Percentiles rank a stretch among this genome's conserved stretches.
Conservation (phyloP, 2,113 vertebrate species). For the Pygoscelis antarcticus region DNA sequence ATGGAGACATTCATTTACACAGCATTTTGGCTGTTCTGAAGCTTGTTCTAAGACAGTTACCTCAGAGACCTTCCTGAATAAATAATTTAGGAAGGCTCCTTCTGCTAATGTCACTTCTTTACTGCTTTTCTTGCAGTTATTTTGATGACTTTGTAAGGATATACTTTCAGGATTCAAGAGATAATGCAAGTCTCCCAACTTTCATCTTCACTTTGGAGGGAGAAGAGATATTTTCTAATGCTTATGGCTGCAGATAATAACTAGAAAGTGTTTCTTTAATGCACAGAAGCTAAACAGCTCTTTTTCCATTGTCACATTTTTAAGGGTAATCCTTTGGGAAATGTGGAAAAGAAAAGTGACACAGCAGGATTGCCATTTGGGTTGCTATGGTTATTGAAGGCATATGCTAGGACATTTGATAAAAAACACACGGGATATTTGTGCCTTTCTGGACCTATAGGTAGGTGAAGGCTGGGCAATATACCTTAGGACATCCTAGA, state of each 20-base stretch:
- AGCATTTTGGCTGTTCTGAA: background rate
- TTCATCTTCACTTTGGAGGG: constrained; percentile 2
- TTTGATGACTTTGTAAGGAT: background rate
- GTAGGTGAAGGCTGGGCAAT: background rate
- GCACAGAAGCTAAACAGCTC: background rate
- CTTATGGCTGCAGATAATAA: background rate
- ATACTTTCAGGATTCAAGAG: background rate
- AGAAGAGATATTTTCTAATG: background rate
- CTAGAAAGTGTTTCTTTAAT: background rate
- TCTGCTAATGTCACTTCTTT: background rate
- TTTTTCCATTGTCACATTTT: background rate
- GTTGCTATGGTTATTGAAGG: background rate
- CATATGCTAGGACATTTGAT: background rate
- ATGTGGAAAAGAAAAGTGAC: background rate
- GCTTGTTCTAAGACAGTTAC: background rate
- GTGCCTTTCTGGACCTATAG: background rate
- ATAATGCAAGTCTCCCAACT: background rate
- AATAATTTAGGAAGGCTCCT: background rate
- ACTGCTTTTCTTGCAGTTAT: background rate
- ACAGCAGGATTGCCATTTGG: background rate
- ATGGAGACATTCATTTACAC: background rate
- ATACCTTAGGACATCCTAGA: background rate
- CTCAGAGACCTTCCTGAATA: background rate
- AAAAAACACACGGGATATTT: background rate
- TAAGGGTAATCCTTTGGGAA: background rate